Base-by-base conservation (phyloP, 2,888 invertebrate species). In the Erebia palarica region DNA sequence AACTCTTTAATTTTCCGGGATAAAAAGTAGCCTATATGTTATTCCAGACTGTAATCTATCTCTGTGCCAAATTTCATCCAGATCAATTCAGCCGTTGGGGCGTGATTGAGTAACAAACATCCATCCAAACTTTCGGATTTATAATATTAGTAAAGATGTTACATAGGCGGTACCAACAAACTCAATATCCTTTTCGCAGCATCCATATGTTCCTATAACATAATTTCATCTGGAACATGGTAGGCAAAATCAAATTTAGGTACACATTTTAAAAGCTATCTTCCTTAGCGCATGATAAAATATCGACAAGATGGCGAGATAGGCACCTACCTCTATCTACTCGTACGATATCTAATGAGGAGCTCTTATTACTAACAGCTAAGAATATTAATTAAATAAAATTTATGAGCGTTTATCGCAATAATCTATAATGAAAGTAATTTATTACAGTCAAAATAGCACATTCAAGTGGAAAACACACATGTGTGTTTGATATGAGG, bases 261-360 rank as follows among this genome's bases (percentile, higher is more conserved):
- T 36, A 72, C 74, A 73, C 74, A 74, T 78, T 75, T 75, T 78
- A 76, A 77, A 72, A 72, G 68, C 72, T 67, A 70, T 75, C 60
- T 75, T 75, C 73, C 70, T 76, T 71, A 75, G 77, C 77, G 77
- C 77, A 77, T 79, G 81, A 81, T 81, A 78, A 80, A 80, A 78
- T 73, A 75, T 76, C 75, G 77, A 81, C 84, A 87, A 87, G 83
- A 87, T 87, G 87, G 87, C 87, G 87, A 83, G 69, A 71, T 74
- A 69, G 63, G 18, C 57, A 27, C 21, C 27, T 58, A 36, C 27
- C 14, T 44, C 11, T 47, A 11, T 47, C 11, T 47, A 11, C 13
- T 27, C n/a, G 58, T 72, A 65, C 68, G 65, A 71, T 69, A 64
- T 47, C 63, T 60, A 67, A 69, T 57, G 64, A 65, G 59, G 69